A percentile compares a stretch with the other conserved stretches of the same genome.
phyloP scores from a whole-genome alignment of 2,113 vertebrate genomes.

The Motacilla tschutschensis region DNA sequence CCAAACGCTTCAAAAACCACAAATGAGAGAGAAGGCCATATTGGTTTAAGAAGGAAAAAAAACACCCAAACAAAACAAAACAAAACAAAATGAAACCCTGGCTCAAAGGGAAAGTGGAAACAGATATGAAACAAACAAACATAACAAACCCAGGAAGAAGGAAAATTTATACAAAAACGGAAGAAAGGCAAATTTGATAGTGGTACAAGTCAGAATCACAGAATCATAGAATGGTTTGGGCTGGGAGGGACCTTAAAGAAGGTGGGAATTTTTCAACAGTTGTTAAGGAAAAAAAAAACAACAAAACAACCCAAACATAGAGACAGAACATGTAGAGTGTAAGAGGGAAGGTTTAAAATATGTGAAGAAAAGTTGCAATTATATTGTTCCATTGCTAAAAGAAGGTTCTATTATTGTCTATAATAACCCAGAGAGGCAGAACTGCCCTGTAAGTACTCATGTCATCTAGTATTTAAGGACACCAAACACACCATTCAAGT shows the following conservation, averaged over 20 bases:
- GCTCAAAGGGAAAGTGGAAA: conserved; percentile 11
- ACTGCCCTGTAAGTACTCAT: neutral
- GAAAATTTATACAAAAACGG: neutral
- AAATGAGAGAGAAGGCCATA: conserved; percentile 13
- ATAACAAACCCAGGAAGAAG: neutral
- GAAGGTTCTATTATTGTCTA: neutral
- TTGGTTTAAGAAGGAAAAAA: neutral
- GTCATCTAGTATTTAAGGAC: neutral
- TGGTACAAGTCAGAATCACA: neutral
- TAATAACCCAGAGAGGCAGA: neutral
- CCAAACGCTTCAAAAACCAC: conserved; percentile 1
- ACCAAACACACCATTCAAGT: neutral
- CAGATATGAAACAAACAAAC: neutral
- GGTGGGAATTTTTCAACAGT: neutral
- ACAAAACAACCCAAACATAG: too few species aligned
- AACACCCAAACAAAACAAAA: conserved; percentile 17
- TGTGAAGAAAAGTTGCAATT: neutral
- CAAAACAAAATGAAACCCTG: neutral
- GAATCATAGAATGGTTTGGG: neutral
- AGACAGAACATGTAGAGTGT: neutral
- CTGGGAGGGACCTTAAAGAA: neutral
- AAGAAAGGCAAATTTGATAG: neutral
- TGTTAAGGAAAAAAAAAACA: neutral
- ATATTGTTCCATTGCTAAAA: neutral
- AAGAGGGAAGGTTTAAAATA: neutral